phyloP scores from a whole-genome alignment of 2,888 invertebrate genomes.

The Hyposoter dolosus region DNA sequence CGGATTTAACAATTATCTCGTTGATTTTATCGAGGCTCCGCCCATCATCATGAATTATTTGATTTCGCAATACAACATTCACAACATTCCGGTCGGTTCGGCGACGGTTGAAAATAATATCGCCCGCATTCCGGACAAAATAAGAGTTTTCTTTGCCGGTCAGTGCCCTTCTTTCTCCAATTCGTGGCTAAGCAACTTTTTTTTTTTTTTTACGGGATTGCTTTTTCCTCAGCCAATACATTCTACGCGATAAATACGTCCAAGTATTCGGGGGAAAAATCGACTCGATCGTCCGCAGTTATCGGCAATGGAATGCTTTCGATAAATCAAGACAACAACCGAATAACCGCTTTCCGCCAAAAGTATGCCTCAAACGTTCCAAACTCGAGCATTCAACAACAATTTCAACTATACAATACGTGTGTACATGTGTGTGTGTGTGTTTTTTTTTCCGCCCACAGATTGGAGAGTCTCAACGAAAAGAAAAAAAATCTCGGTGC shows the following conservation, averaged over 20 bases:
- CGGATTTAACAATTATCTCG: slow-evolving; percentile 90
- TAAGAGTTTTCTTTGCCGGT: slow-evolving; percentile 89
- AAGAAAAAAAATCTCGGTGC: slow-evolving; percentile 67
- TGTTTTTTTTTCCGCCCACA: slow-evolving; percentile 70
- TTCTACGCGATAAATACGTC: slow-evolving; percentile 87
- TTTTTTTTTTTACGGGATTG: background rate
- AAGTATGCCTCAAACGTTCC: slow-evolving; percentile 70
- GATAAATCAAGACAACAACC: slow-evolving; percentile 85
- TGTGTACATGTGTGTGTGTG: no score
- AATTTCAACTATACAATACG: no score
- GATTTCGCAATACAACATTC: slow-evolving; percentile 88
- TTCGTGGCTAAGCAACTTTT: background rate
- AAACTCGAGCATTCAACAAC: no score
- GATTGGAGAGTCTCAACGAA: slow-evolving; percentile 78
- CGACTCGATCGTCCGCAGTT: slow-evolving; percentile 87
- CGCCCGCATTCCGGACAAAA: slow-evolving; percentile 87
- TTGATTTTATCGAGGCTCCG: slow-evolving; percentile 90
- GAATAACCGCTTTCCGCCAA: slow-evolving; percentile 83
- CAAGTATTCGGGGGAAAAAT: slow-evolving; percentile 88
- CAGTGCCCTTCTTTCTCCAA: slow-evolving; percentile 76
- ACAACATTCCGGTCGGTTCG: slow-evolving; percentile 90
- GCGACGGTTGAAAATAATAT: slow-evolving; percentile 87
- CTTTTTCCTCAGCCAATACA: slow-evolving; percentile 86
- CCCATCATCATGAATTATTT: slow-evolving; percentile 89
- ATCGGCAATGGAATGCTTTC: slow-evolving; percentile 82